Evolutionary conservation across 2,888 invertebrate species (phyloP), one percentile per base, ranked within the genome.

Genomic region (Synergus umbraculus): DNA sequence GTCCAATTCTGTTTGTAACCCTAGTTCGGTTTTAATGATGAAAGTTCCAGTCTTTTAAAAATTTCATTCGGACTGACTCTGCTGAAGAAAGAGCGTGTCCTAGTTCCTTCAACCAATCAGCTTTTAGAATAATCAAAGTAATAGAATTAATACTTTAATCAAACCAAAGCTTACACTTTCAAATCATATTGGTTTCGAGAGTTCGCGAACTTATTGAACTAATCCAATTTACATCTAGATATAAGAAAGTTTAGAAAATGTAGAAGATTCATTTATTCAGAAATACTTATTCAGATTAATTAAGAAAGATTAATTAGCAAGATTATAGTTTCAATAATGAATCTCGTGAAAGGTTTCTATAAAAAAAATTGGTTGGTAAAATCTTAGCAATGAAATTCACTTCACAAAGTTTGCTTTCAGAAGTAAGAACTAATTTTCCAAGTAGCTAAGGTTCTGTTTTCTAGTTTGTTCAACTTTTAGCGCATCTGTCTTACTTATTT

Each of bases 21-120:
- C 76, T 79, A 63, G 66, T 76, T 82, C 81, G 58, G 77, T 79
- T 78, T 78, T 82, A 83, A 82, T 82, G 82, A 82, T 78, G 60
- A 83, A 83, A 83, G 82, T 83, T 83, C 79, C 67, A 73, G 76
- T 63, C 81, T 82, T 78, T 81, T 83, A 81, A 82, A 83, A 83
- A 81, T 82, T 82, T 79, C 79, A 82, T 82, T 79, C 49, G 66
- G n/a, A 49, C 49, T 37, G 60, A 60, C 15, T n/a, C 69, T 37
- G 5, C 18, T n/a, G 13, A 13, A 37, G 46, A 49, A 44, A 46
- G 22, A 73, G 49, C 73, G 73, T 29, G 73, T 54, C 46, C 73
- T 22, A 54, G 4, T 73, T 69, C 9, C 49, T 73, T 41, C 54
- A 10, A 37, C 73, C 49, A 73, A 73, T 73, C 73, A 73, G 49